Percentiles rank a stretch among this genome's conserved stretches.
Conservation (phyloP, 2,113 vertebrate genomes). For the Diphyllodes magnificus region DNA sequence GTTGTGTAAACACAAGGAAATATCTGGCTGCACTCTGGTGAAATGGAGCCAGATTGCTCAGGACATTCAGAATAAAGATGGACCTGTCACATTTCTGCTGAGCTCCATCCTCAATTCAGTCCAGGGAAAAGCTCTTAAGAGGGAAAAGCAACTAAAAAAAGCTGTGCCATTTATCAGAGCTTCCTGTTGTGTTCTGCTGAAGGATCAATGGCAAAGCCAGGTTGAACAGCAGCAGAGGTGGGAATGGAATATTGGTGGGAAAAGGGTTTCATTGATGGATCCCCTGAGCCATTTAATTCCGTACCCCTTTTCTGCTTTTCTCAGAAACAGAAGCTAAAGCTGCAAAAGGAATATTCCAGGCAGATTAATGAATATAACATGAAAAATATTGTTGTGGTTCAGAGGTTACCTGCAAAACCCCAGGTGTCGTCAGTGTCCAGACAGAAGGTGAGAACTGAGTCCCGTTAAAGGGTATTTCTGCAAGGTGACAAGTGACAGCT, state of each 20-base stretch:
- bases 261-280: neutral
- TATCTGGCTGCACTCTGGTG: neutral
- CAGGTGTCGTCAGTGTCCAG: constrained; percentile 30
- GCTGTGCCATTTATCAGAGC: neutral
- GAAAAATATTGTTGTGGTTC: constrained; percentile 62
- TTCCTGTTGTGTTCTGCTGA: neutral
- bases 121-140: constrained; percentile 1
- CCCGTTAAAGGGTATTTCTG: neutral
- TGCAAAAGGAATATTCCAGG: constrained; percentile 84
- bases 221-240: neutral
- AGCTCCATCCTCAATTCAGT: neutral
- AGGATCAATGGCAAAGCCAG: neutral
- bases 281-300: neutral
- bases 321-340: constrained; percentile 83
- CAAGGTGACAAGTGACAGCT: rapidly evolving
- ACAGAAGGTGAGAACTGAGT: constrained; percentile 60
- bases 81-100: neutral
- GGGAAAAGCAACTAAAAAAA: neutral
- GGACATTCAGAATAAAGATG: neutral
- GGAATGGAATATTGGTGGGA: neutral
- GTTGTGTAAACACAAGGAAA: constrained; percentile 32
- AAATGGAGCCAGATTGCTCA: neutral
- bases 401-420: constrained; percentile 58
- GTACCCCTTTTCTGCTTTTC: neutral
- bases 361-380: constrained; percentile 82